Evolutionary conservation across 2,888 invertebrate species (phyloP).

Genomic region (Lycophotia porphyrea): DNA sequence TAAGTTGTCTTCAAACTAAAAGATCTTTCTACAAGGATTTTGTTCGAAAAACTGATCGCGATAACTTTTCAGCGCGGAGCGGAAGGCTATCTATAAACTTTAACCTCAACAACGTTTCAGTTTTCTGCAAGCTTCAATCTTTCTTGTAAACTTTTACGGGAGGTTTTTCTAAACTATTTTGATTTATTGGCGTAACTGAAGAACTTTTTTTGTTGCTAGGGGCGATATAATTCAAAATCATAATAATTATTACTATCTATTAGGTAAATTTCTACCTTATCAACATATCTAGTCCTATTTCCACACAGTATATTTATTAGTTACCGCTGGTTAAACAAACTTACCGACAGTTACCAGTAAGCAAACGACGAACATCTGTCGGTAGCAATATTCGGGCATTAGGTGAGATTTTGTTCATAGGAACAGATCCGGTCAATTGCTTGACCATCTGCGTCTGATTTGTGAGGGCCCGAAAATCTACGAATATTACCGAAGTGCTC

Average conservation of each 20-base stretch:
- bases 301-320: conserved; percentile 32
- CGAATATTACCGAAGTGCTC: conserved; percentile 56
- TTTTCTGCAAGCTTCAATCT: conserved; percentile 43
- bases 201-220: background rate
- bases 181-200: conserved; percentile 22
- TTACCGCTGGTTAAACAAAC: conserved; percentile 60
- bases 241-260: background rate
- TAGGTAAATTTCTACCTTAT: background rate
- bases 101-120: conserved; percentile 34
- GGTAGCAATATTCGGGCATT: conserved; percentile 78
- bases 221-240: background rate
- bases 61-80: conserved; percentile 36
- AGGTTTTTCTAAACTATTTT: conserved; percentile 25
- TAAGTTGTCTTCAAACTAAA: background rate
- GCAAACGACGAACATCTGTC: conserved; percentile 77
- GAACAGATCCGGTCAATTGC: conserved; percentile 83
- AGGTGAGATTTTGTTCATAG: conserved; percentile 82
- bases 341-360: conserved; percentile 53
- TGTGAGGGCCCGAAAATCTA: conserved; percentile 61
- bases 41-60: conserved; percentile 24
- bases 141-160: conserved; percentile 33
- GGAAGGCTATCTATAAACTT: conserved; percentile 41
- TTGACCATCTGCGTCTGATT: conserved; percentile 84
- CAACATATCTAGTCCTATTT: background rate
- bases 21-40: conserved; percentile 22